Conservation (phyloP, 2,888 invertebrate genomes). For the Cordylochernes scorpioides region DNA sequence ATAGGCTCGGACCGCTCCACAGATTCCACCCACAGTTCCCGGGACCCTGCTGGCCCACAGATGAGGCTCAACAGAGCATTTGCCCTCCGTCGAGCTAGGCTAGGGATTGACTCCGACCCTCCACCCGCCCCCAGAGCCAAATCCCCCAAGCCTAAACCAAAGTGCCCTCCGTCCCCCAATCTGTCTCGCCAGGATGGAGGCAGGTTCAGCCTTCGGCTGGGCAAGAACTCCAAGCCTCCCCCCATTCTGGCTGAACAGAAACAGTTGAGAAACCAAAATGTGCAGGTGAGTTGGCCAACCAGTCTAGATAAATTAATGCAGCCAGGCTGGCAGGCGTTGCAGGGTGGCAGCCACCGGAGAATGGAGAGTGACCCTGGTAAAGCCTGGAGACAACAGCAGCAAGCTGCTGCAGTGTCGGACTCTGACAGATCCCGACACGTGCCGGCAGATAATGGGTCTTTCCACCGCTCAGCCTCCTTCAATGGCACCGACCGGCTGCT, state of each 20-base stretch:
- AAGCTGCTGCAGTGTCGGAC: conserved; percentile 1
- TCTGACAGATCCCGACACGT: conserved; percentile 5
- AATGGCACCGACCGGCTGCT: conserved; percentile 5
- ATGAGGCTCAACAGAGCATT: conserved; percentile 43
- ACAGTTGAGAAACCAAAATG: background rate
- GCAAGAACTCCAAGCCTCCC: too few relatives aligned
- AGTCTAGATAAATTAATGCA: too few relatives aligned
- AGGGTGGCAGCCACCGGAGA: conserved; percentile 5
- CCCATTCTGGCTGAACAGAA: background rate
- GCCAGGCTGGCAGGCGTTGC: too few relatives aligned
- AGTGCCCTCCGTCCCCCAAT: background rate
- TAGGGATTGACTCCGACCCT: conserved; percentile 21
- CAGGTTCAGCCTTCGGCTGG: conserved; percentile 1
- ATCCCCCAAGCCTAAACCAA: background rate
- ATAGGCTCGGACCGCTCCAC: conserved; percentile 15
- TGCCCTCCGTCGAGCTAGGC: conserved; percentile 34
- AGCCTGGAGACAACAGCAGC: conserved; percentile 7
- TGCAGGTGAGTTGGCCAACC: too few relatives aligned
- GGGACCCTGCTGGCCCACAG: conserved; percentile 21
- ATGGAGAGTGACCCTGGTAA: conserved; percentile 11
- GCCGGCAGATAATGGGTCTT: conserved; percentile 5
- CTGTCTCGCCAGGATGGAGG: conserved; percentile 2
- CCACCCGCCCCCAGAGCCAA: background rate
- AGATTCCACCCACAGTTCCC: conserved; percentile 10
- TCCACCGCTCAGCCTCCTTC: conserved; percentile 10